Conservation (phyloP, 2,888 invertebrate species). For the Lasioglossum vierecki region DNA sequence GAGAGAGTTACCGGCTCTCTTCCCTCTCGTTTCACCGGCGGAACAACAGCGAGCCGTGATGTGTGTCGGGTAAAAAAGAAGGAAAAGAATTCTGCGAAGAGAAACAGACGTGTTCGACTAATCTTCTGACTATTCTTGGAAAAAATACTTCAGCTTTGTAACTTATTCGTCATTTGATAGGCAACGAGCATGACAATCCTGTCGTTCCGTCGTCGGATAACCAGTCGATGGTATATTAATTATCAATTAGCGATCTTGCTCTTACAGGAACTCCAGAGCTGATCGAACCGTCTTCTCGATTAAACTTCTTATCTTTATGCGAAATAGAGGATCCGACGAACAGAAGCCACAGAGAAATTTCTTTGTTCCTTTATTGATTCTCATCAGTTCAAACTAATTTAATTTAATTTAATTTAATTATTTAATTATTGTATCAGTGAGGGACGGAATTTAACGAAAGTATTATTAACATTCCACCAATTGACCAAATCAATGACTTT, state of each 20-base stretch:
- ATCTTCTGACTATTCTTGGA: not conserved
- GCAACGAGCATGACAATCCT: not conserved
- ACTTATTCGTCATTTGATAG: not conserved
- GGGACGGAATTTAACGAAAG: not conserved
- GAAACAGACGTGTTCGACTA: constrained; percentile 1
- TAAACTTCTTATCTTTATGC: not conserved
- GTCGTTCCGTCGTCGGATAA: not conserved
- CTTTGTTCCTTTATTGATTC: not conserved
- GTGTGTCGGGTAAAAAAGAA: constrained; percentile 13
- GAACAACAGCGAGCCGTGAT: constrained; percentile 29
- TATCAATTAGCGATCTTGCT: not conserved
- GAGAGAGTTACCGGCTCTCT: constrained; percentile 56
- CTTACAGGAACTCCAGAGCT: not conserved
- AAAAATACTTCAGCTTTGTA: not conserved
- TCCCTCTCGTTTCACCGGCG: constrained; percentile 53
- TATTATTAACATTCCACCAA: not conserved
- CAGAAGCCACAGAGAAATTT: not conserved
- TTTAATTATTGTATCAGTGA: not conserved
- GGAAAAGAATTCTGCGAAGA: constrained; percentile 13
- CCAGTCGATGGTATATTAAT: not conserved
- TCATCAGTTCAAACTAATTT: too few species aligned
- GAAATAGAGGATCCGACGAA: not conserved
- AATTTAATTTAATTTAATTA: too few species aligned
- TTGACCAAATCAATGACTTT: not conserved
- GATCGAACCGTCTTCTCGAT: not conserved